A percentile compares a stretch with the other conserved stretches of the same genome.
Conservation (phyloP, 2,113 vertebrate genomes). For the Damaliscus lunatus region DNA sequence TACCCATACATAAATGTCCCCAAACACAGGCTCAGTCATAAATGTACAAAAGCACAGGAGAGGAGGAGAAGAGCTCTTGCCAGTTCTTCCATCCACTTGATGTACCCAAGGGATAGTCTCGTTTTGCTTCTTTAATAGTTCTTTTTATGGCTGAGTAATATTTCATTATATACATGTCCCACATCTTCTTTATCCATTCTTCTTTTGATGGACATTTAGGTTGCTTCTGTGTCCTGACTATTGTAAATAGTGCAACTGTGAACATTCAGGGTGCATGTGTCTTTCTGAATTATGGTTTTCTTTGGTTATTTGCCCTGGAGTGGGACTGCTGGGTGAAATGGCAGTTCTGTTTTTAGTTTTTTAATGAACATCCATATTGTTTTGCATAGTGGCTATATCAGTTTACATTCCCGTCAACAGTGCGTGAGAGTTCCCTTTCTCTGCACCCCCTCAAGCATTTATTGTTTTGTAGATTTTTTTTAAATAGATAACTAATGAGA, state of each 20-base stretch:
- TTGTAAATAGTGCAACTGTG: not conserved
- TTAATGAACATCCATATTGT: not conserved
- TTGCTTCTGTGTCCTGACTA: not conserved
- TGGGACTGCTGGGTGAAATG: not conserved
- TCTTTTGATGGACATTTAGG: not conserved
- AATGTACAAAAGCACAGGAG: not conserved
- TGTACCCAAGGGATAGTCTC: not conserved
- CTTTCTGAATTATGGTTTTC: not conserved
- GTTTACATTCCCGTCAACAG: not conserved
- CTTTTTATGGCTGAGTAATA: not conserved
- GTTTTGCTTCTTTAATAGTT: not conserved
- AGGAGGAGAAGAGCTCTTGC: not conserved
- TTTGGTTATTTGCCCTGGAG: not conserved
- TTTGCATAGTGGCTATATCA: not conserved
- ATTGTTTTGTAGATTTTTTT: not conserved
- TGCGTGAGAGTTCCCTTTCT: not conserved
- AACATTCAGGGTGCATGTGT: not conserved
- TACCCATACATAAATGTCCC: not conserved
- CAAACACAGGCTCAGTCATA: not conserved
- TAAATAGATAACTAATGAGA: not conserved
- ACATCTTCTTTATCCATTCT: not conserved
- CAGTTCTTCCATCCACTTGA: not conserved
- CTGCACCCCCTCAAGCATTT: not conserved
- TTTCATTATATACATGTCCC: not conserved
- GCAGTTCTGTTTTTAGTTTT: not conserved